Conservation (phyloP, 2,888 invertebrate species). For the Eretmocerus hayati region DNA sequence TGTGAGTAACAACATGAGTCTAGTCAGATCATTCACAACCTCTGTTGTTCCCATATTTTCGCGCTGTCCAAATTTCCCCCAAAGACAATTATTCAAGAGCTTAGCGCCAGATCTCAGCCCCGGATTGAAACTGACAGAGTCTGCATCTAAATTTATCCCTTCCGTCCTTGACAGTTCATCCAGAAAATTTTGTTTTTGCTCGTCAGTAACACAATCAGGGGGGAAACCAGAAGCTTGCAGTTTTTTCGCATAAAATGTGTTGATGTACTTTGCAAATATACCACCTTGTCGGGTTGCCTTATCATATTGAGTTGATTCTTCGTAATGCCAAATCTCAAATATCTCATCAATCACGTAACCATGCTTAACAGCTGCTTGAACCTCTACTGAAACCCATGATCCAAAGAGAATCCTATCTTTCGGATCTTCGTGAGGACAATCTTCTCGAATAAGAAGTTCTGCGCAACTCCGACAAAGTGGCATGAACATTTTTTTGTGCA, state of each 20-base stretch:
- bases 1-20: slow-evolving; percentile 1
- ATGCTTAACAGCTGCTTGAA: slow-evolving; percentile 31
- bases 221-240: not conserved
- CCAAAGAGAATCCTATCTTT: slow-evolving; percentile 28
- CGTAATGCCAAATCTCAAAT: slow-evolving; percentile 37
- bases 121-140: not conserved
- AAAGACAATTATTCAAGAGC: not conserved
- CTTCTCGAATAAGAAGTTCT: slow-evolving; percentile 25
- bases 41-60: not conserved
- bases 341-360: slow-evolving; percentile 36
- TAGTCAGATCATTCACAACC: not conserved
- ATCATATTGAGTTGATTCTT: slow-evolving; percentile 26
- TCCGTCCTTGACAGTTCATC: not conserved
- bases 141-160: not conserved
- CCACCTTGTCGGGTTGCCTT: slow-evolving; percentile 20
- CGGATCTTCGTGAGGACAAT: slow-evolving; percentile 32
- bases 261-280: slow-evolving; percentile 32
- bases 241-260: slow-evolving; percentile 30
- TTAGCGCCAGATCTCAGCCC: not conserved
- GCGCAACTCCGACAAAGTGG: slow-evolving; percentile 32
- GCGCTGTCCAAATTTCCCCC: not conserved
- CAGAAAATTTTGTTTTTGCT: not conserved
- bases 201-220: not conserved
- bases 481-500: slow-evolving; percentile 35
- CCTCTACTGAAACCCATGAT: slow-evolving; percentile 39